phyloP scores from a whole-genome alignment of 1,140 invertebrate species.

The Achroia grisella region DNA sequence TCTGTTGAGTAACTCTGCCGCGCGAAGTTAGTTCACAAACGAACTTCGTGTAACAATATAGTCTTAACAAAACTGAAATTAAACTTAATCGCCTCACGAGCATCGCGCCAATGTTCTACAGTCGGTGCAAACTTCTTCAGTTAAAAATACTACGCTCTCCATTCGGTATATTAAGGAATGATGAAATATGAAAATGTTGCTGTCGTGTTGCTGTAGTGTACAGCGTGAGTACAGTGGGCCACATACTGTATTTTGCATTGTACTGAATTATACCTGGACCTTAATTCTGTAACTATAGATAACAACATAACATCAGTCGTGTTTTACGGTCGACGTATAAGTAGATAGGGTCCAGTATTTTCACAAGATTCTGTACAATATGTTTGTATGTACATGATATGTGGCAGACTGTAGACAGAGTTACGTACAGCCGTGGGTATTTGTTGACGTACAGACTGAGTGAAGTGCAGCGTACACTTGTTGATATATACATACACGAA shows the following conservation, averaged over 20 bases:
- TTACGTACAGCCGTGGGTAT: neutral
- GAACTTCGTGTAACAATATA: too few species aligned
- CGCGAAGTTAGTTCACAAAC: too few species aligned
- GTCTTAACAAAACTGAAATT: too few species aligned
- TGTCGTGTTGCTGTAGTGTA: conserved; percentile 29
- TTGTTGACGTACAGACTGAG: conserved; percentile 3
- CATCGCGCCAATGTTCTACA: too few species aligned
- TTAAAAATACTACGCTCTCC: neutral
- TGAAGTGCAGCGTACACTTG: conserved; percentile 18
- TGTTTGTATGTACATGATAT: neutral
- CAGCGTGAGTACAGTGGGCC: conserved; percentile 17
- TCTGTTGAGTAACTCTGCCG: too few species aligned
- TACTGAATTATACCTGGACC: conserved; percentile 2
- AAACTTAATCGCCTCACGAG: too few species aligned
- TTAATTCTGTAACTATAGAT: too few species aligned
- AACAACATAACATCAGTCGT: too few species aligned
- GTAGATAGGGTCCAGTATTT: too few species aligned
- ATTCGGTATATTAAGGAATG: neutral
- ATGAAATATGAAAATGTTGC: conserved; percentile 5
- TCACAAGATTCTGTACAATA: neutral
- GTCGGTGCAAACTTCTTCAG: neutral
- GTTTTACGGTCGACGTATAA: too few species aligned
- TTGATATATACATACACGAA: neutral
- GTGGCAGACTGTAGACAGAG: neutral
- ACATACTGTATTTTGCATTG: neutral